Conservation (phyloP, 2,888 invertebrate genomes). For the Acronicta alni region DNA sequence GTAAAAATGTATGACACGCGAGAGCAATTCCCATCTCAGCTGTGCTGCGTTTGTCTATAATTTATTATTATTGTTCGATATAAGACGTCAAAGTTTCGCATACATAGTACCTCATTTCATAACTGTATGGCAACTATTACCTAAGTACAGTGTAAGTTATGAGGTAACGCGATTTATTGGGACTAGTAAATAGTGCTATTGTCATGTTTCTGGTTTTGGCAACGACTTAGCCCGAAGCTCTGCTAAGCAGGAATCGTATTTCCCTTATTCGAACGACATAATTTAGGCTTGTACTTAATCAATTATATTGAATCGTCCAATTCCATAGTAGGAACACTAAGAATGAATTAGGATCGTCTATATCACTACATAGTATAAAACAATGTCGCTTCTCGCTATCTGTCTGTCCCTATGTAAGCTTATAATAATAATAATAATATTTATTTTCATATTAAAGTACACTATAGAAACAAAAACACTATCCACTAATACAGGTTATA, state of each 20-base stretch:
- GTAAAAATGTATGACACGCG: constrained; percentile 42
- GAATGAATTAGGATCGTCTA: too few relatives aligned
- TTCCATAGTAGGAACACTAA: too few relatives aligned
- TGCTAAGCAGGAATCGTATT: not conserved
- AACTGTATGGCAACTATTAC: constrained; percentile 73
- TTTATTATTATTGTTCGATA: constrained; percentile 81
- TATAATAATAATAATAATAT: too few relatives aligned
- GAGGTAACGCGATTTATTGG: constrained; percentile 29
- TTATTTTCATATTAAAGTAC: too few relatives aligned
- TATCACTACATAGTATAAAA: too few relatives aligned
- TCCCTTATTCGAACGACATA: too few relatives aligned
- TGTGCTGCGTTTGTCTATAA: constrained; percentile 71
- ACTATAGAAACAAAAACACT: too few relatives aligned
- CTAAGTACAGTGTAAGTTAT: constrained; percentile 37
- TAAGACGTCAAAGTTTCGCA: constrained; percentile 82
- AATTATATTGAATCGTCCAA: too few relatives aligned
- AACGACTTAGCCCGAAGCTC: not conserved
- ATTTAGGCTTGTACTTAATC: not conserved
- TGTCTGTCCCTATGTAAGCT: too few relatives aligned
- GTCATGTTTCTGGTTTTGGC: not conserved
- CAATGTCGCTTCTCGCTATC: too few relatives aligned
- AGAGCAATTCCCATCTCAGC: constrained; percentile 54
- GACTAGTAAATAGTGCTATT: not conserved
- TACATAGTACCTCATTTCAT: constrained; percentile 81
- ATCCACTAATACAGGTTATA: too few relatives aligned